Evolutionary conservation across 2,888 invertebrate genomes (phyloP).

Genomic region (Megamerina dolium): DNA sequence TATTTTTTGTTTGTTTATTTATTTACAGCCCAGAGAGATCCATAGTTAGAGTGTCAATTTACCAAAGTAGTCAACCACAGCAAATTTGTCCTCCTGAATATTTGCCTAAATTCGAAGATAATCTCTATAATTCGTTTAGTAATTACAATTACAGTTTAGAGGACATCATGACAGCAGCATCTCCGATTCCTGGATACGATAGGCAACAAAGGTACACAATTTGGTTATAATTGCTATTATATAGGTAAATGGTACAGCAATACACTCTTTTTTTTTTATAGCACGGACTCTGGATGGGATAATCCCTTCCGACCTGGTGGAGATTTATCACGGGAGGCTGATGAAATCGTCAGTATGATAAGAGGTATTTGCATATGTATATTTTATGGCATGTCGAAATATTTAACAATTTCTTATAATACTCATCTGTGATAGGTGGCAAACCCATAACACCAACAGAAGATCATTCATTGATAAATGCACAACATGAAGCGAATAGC

Average conservation of each 20-base stretch:
- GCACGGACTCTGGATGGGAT: conserved; percentile 94
- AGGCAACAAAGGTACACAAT: conserved; percentile 46
- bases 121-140: conserved; percentile 39
- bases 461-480: conserved; percentile 43
- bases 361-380: conserved; percentile 54
- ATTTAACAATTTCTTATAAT: background rate
- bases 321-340: conserved; percentile 81
- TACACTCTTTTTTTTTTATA: conserved; percentile 49
- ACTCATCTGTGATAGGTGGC: conserved; percentile 39
- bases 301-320: conserved; percentile 97
- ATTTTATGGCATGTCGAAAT: background rate
- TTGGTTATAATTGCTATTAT: background rate
- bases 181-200: conserved; percentile 41
- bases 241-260: too few relatives aligned
- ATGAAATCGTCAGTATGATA: conserved; percentile 91
- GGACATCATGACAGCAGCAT: conserved; percentile 41
- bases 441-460: conserved; percentile 50
- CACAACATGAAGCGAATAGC: conserved; percentile 41
- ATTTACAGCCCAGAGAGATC: conserved; percentile 67
- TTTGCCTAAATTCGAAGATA: conserved; percentile 40
- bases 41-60: conserved; percentile 77
- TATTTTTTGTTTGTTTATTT: conserved; percentile 9
- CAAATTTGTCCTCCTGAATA: conserved; percentile 55
- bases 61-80: conserved; percentile 74
- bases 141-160: conserved; percentile 43